Base-by-base conservation (phyloP, 2,797 vertebrate species). In the Numenius phaeopus region DNA sequence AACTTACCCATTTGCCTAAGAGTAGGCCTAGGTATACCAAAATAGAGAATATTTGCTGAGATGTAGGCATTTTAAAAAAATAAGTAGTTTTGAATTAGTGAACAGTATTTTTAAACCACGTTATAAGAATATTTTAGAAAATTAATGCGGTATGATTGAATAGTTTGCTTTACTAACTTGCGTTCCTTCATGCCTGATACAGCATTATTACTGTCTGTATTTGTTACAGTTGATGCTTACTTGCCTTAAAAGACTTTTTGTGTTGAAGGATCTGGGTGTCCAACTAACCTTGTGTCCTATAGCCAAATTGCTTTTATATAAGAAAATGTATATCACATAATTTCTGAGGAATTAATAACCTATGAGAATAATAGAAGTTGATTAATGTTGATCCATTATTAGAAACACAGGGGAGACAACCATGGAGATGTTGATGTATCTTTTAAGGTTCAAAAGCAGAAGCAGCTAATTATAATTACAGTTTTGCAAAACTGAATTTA, bases 11-110 rank as follows among this genome's bases (percentile, higher is more conserved):
- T 96, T 98, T 98, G 54, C 98, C 98, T 81, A 98, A 99, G 97
- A 98, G 98, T 92, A 99, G 99, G 94, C 99, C 99, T 61, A 99
- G 99, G 99, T 99, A 98, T 50, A 96, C 73, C 44, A 65, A 84
- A 76, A 27, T 5, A 89, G 27, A 39, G 37, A 9, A 7, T 6
- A 14, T 16, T 80, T 89, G 86, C 75, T 97, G 77, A 65, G 61
- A 70, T 52, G 7, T 30, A 78, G 37, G 50, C 22, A 32, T 80
- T 94, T 71, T 4, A 5, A 18, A 59, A 59, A 62, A 47, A 30
- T 16, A 75, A 58, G 37, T 62, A 2, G 20, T 34, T 52, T 27
- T 37, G 7, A 71, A 50, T 84, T 40, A 30, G 2, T 42, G 29
- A 79, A 7, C 59, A 14, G 32, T 72, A 4, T 91, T 81, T 94